A percentile compares a stretch with the other conserved stretches of the same genome.
Conservation (phyloP, 2,797 vertebrate species). For the Alca torda region DNA sequence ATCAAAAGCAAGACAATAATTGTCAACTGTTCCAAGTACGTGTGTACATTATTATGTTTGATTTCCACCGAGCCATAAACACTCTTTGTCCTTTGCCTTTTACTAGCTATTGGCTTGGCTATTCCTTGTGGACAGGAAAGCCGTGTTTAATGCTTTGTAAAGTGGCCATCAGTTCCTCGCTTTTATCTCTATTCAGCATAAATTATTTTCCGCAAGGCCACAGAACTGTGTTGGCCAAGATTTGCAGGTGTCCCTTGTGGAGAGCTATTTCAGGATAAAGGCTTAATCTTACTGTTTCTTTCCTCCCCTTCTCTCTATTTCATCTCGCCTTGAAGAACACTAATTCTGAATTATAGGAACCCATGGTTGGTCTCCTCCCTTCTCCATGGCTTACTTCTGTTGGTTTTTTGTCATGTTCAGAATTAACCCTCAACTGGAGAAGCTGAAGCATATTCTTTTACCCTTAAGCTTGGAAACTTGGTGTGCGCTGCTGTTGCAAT, state of each 20-base stretch:
- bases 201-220: constrained; percentile 52
- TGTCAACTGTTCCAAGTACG: background rate
- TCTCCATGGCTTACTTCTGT: background rate
- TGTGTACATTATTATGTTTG: constrained; percentile 1
- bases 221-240: constrained; percentile 25
- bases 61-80: constrained; percentile 21
- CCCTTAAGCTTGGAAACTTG: constrained; percentile 25
- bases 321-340: background rate
- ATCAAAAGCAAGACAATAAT: constrained; percentile 9
- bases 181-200: constrained; percentile 61
- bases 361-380: background rate
- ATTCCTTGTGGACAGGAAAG: constrained; percentile 45
- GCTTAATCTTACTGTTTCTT: constrained; percentile 37
- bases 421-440: constrained; percentile 15
- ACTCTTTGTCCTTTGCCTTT: constrained; percentile 37
- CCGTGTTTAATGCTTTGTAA: constrained; percentile 62
- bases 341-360: constrained; percentile 1
- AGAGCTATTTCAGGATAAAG: constrained; percentile 44
- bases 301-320: background rate
- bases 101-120: constrained; percentile 15
- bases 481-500: background rate
- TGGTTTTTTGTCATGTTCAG: background rate
- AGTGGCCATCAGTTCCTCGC: constrained; percentile 47
- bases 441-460: constrained; percentile 12
- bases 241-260: constrained; percentile 48